phyloP scores from a whole-genome alignment of 2,888 invertebrate genomes.

The Erebia palarica region DNA sequence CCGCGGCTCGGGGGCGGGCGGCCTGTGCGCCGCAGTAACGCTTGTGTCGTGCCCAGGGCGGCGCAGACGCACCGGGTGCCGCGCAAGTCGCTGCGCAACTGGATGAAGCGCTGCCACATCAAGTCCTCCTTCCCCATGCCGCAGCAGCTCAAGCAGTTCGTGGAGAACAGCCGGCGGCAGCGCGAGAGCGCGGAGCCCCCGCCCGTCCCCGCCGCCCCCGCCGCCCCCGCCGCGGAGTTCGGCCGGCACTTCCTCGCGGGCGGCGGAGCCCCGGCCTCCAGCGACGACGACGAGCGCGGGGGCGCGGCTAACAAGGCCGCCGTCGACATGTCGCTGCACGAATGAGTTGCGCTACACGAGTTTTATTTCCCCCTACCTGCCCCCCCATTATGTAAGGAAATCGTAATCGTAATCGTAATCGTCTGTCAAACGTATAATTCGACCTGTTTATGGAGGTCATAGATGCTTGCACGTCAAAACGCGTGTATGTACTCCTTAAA shows the following conservation, averaged over 20 bases:
- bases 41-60: conserved; percentile 64
- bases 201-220: too few species aligned
- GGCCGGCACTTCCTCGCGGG: conserved; percentile 71
- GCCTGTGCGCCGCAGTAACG: too few species aligned
- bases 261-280: conserved; percentile 43
- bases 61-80: conserved; percentile 84
- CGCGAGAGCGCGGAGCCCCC: conserved; percentile 61
- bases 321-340: conserved; percentile 67
- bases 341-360: conserved; percentile 42
- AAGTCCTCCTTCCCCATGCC: conserved; percentile 84
- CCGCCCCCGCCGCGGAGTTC: too few species aligned
- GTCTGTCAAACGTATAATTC: too few species aligned
- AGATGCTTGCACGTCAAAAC: too few species aligned
- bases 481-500: too few species aligned
- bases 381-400: too few species aligned
- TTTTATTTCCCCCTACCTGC: too few species aligned
- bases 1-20: too few species aligned
- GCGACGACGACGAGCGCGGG: neutral
- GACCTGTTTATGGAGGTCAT: too few species aligned
- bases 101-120: conserved; percentile 84
- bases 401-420: too few species aligned
- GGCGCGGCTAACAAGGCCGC: conserved; percentile 48
- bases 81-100: conserved; percentile 82
- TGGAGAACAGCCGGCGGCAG: conserved; percentile 78
- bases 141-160: conserved; percentile 80